A percentile compares a stretch with the other conserved stretches of the same genome.
Conservation (phyloP, 2,113 vertebrate species). For the Bettongia penicillata region DNA sequence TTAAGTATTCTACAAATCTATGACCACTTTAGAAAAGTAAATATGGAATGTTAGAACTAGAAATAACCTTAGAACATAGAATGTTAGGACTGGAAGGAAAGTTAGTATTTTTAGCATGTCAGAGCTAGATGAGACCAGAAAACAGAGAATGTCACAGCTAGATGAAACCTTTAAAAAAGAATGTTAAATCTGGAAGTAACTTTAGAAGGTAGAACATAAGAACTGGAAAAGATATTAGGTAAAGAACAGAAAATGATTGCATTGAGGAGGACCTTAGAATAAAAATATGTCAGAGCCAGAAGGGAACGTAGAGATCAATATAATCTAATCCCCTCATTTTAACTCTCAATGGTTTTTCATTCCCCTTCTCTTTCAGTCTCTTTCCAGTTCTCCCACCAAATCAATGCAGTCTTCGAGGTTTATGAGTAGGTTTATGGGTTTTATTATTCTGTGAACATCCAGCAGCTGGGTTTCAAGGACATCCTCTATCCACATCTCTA, state of each 20-base stretch:
- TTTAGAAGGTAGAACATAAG: neutral
- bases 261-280: neutral
- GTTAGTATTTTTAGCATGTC: neutral
- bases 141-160: slow-evolving; percentile 3
- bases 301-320: neutral
- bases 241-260: neutral
- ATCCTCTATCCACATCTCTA: slow-evolving; percentile 17
- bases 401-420: neutral
- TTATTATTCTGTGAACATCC: neutral
- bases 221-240: neutral
- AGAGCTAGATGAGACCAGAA: neutral
- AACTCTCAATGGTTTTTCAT: neutral
- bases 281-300: neutral
- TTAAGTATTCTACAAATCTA: neutral
- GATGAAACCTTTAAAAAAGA: neutral
- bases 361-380: neutral
- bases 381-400: neutral
- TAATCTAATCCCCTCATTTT: neutral
- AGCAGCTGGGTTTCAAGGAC: neutral
- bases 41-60: neutral
- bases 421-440: neutral
- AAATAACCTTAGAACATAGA: neutral
- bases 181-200: slow-evolving; percentile 1
- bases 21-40: neutral
- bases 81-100: neutral